Evolutionary conservation across 2,888 invertebrate genomes (phyloP).

Genomic region (Tribolium freemani): DNA sequence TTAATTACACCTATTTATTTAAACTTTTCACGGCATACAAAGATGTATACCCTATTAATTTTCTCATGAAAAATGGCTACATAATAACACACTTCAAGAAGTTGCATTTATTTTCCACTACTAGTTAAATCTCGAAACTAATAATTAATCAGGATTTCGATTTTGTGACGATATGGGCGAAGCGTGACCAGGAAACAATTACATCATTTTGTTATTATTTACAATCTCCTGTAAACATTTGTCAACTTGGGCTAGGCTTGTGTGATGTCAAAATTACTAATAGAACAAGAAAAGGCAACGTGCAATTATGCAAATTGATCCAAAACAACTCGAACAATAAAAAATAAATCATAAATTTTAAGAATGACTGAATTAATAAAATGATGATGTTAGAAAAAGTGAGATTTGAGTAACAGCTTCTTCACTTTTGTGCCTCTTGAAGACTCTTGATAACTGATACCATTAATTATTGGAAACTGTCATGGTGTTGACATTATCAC

Average conservation of each 20-base stretch:
- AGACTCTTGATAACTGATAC: not conserved
- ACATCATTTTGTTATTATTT: constrained; percentile 10
- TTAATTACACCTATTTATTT: constrained; percentile 6
- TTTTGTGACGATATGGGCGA: constrained; percentile 1
- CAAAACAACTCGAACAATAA: not conserved
- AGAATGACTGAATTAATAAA: too few species aligned
- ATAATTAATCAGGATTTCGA: not conserved
- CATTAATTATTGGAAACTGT: constrained; percentile 1
- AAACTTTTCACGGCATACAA: not conserved
- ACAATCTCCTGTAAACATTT: not conserved
- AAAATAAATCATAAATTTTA: not conserved
- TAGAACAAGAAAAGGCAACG: not conserved
- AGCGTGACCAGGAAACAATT: not conserved
- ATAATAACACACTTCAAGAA: not conserved
- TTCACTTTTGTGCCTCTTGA: not conserved
- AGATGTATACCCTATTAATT: not conserved
- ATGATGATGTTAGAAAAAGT: too few species aligned
- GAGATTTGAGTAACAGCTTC: not conserved
- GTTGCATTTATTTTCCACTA: not conserved
- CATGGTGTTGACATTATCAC: not conserved
- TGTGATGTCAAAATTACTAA: constrained; percentile 14
- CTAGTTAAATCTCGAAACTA: not conserved
- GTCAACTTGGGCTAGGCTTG: constrained; percentile 9
- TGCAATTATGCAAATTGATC: constrained; percentile 3
- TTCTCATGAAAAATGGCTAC: not conserved